Base-by-base conservation (phyloP, 2,113 vertebrate genomes). In the Emydura subglobosa region DNA sequence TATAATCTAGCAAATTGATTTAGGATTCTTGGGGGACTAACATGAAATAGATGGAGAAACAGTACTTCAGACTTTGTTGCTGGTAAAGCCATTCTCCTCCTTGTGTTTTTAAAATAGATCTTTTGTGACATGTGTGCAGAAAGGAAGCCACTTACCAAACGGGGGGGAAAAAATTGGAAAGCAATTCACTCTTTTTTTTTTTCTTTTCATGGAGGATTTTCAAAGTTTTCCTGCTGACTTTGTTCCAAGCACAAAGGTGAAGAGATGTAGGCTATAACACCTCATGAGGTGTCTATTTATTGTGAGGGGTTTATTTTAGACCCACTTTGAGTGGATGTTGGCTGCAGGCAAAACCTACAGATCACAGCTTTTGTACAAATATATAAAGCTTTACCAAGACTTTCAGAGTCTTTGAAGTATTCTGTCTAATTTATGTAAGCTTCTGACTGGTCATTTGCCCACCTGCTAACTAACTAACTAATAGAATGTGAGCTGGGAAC, bases 351-450 rank as follows among this genome's bases (percentile, higher is more conserved):
- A 93, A 94, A 57, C 57, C n/a, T 88, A 49, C 0, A 4, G 89
- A 95, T 89, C 85, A 65, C 31, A 93, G 90, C 47, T 93, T 95
- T 93, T 94, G 39, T 87, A 83, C 17, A 95, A 96, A 93, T 79
- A 85, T 89, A 94, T 92, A 92, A 97, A 91, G 90, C 78, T 83
- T 94, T 87, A 72, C 84, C 90, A 83, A 88, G 84, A 57, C 13
- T 91, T 87, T 57, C 53, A 50, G 14, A 80, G 72, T 51, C 57
- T 97, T 97, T 97, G 44, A 95, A 94, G 44, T 92, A 85, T 93
- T 89, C 13, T 51, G 34, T 97, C 83, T 90, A 95, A 92, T 96
- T 92, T 92, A 25, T 87, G 10, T 95, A 87, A 80, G 8, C 74
- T 95, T 91, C 85, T 88, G 79, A 85, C 31, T n/a, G 39, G 31